These are phyloP conservation scores for Myathropa florea DNA, from an alignment of 2,888 invertebrate species.

Conservation along the genomic window DNA sequence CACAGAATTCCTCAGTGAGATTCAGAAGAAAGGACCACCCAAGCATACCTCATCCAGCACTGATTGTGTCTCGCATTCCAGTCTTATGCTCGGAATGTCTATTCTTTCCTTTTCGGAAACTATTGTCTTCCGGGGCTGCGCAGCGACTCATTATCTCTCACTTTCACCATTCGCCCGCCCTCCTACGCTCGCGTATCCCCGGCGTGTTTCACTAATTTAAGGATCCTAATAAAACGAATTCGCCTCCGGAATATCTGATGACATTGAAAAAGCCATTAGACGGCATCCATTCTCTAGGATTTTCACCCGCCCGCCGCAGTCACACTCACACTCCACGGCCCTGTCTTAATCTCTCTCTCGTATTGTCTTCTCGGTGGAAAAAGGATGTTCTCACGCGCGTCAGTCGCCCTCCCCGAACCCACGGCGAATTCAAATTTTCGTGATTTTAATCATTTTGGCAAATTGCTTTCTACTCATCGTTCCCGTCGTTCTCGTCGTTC, in stretches of 20 bases:
- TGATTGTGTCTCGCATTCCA: background rate
- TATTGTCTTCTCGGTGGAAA: conserved; percentile 41
- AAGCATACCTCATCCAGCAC: background rate
- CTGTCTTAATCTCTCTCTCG: conserved; percentile 30
- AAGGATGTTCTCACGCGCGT: conserved; percentile 36
- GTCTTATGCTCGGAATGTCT: background rate
- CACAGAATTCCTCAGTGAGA: background rate
- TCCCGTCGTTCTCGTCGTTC: background rate
- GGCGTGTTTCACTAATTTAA: conserved; percentile 50
- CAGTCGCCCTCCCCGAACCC: background rate
- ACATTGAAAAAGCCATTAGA: conserved; percentile 68
- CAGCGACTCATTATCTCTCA: conserved; percentile 53
- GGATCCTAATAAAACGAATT: conserved; percentile 66
- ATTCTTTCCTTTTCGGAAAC: conserved; percentile 25
- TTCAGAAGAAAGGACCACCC: background rate
- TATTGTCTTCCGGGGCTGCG: conserved; percentile 47
- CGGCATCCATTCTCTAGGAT: conserved; percentile 42
- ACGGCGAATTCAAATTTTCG: conserved; percentile 66
- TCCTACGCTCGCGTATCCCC: background rate
- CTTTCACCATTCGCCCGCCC: conserved; percentile 14
- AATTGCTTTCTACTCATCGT: conserved; percentile 69
- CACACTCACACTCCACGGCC: background rate
- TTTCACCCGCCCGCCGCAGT: conserved; percentile 11
- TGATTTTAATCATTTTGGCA: conserved; percentile 70
- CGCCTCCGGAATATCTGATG: conserved; percentile 68